Evolutionary conservation across 2,113 vertebrate genomes (phyloP).

Genomic region (Cryptotis parvus): DNA sequence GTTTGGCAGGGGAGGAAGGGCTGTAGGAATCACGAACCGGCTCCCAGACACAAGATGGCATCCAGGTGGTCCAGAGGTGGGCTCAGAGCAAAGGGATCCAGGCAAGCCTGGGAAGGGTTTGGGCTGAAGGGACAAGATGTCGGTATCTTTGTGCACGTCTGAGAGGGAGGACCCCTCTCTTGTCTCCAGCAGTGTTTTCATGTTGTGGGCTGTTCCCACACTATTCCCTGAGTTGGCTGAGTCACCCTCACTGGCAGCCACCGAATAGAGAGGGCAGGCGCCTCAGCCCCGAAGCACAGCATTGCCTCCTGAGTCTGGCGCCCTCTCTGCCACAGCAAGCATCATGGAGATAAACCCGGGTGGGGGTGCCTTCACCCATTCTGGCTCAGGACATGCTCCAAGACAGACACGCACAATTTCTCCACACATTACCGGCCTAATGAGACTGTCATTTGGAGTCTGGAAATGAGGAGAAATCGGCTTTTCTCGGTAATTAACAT

Average conservation of each 20-base stretch:
- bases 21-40: too few relatives aligned
- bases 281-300: slow-evolving; percentile 45
- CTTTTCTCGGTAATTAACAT: slow-evolving; percentile 50
- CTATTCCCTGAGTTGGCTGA: neutral
- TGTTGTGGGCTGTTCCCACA: neutral
- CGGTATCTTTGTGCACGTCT: neutral
- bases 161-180: neutral
- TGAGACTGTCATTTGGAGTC: slow-evolving; percentile 54
- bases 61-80: neutral
- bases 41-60: neutral
- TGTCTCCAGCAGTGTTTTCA: neutral
- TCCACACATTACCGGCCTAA: slow-evolving; percentile 58
- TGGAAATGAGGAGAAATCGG: slow-evolving; percentile 73
- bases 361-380: slow-evolving; percentile 35
- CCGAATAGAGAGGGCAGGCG: slow-evolving; percentile 66
- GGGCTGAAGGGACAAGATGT: neutral
- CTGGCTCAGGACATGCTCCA: slow-evolving; percentile 65
- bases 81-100: neutral
- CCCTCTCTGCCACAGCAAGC: slow-evolving; percentile 17
- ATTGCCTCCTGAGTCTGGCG: slow-evolving; percentile 4
- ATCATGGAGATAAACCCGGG: slow-evolving; percentile 41
- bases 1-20: neutral
- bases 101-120: neutral
- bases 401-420: slow-evolving; percentile 64
- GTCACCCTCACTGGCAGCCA: neutral